These are phyloP conservation scores for Hypotaenidia okinawae DNA, from an alignment of 2,797 vertebrate genomes.

Conservation along the genomic window DNA sequence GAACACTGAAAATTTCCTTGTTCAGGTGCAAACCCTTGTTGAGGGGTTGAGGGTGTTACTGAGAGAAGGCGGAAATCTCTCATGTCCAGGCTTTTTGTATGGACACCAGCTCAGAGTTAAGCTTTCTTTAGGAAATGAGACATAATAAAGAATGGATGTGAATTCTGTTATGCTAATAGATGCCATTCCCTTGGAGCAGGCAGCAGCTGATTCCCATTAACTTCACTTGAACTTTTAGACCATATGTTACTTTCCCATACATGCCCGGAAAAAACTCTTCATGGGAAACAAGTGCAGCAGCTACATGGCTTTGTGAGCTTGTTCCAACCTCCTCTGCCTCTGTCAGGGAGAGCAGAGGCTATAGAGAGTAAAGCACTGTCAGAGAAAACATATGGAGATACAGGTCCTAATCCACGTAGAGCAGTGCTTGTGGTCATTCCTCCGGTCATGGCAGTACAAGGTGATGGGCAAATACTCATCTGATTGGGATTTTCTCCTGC, in stretches of 20 bases:
- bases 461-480: background rate
- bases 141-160: background rate
- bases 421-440: background rate
- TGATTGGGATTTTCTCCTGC: background rate
- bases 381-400: background rate
- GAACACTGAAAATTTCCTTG: background rate
- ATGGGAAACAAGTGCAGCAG: background rate
- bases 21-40: background rate
- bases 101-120: background rate
- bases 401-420: background rate
- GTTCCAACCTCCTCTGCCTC: background rate
- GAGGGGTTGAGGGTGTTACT: background rate
- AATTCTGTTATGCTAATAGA: background rate
- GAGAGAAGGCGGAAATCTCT: background rate
- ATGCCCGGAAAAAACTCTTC: background rate
- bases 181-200: background rate
- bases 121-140: background rate
- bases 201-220: conserved; percentile 43
- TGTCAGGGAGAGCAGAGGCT: background rate
- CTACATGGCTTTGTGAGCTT: background rate
- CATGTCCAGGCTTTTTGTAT: background rate
- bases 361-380: background rate
- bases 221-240: conserved; percentile 28
- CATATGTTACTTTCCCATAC: background rate
- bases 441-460: background rate